Evolutionary conservation across 2,797 vertebrate species (phyloP).

Genomic region (Manis javanica): DNA sequence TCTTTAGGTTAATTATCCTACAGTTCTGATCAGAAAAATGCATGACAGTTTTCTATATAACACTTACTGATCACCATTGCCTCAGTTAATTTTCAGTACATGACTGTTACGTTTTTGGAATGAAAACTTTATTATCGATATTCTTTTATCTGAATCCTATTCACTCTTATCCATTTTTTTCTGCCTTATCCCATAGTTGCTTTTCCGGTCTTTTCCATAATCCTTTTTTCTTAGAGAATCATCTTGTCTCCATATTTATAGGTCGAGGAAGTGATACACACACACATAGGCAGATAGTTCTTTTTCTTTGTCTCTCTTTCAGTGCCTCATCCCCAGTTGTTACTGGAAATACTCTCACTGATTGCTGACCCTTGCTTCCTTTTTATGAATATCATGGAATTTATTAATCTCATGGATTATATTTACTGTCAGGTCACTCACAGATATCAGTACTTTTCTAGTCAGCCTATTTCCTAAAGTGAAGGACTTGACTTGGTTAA

Average conservation of each 20-base stretch:
- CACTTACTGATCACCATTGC: neutral
- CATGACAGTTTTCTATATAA: neutral
- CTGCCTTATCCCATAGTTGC: neutral
- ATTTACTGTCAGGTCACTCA: neutral
- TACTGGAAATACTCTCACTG: neutral
- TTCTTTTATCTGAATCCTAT: conserved; percentile 17
- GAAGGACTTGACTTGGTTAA: conserved; percentile 10
- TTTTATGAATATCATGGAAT: neutral
- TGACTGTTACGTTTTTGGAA: neutral
- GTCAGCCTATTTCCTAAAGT: neutral
- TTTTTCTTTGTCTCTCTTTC: conserved; percentile 18
- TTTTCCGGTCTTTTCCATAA: neutral
- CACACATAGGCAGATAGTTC: neutral
- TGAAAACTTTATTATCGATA: neutral
- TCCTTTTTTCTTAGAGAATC: neutral
- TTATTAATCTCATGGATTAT: neutral
- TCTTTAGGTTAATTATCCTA: neutral
- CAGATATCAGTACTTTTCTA: neutral
- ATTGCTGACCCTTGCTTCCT: neutral
- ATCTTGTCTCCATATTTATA: neutral
- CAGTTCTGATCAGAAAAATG: neutral
- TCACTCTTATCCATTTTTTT: neutral
- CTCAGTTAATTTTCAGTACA: neutral
- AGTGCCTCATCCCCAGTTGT: neutral
- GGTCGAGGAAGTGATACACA: neutral